Evolutionary conservation across 2,888 invertebrate genomes (phyloP), one percentile per base, ranked within the genome.

Genomic region (Orchestes rusci): DNA sequence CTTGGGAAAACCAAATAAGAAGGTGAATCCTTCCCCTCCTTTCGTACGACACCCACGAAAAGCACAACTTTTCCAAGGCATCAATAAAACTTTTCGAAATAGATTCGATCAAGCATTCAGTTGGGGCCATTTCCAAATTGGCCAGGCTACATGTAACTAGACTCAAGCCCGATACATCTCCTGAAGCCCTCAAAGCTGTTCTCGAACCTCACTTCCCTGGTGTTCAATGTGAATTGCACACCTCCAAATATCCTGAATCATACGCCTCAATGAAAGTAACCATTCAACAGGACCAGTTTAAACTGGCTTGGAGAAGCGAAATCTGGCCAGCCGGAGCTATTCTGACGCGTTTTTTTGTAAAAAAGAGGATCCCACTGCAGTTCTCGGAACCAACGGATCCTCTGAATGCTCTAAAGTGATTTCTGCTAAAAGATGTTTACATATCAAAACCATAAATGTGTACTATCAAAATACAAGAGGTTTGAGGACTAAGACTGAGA

Each of bases 321-420:
- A 43, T 43, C 2, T 43, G 37, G 43, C 37, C 43, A 31, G 31
- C 38, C 3, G 43, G 38, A 2, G 30, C 43, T 30, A 16, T 43
- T 3, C 32, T 43, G 10, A 31, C 43, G 15, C 10, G 23, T 2
- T 43, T 43, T 36, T 43, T 43, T 30, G 29, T 29, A 16, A 28
- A 19, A 12, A 43, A 18, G 37, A 43, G 43, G 43, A 37, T 37
- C 37, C 43, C 32, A 15, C 32, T 23, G 17, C 43, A 43, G 43
- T 20, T 7, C n/a, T 15, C 28, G 2, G 43, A 43, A 34, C 7
- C 5, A 18, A 32, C 20, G 38, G 38, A 38, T 43, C 43, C 37
- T 38, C 28, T 23, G 3, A 16, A 40, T 16, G 10, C 23, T 10
- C 18, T 16, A 29, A 27, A 5, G 29, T 3, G 16, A 39, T n/a